These are phyloP conservation scores for Poliocrania exsul DNA, from an alignment of 2,797 vertebrate genomes.

Conservation along the genomic window DNA sequence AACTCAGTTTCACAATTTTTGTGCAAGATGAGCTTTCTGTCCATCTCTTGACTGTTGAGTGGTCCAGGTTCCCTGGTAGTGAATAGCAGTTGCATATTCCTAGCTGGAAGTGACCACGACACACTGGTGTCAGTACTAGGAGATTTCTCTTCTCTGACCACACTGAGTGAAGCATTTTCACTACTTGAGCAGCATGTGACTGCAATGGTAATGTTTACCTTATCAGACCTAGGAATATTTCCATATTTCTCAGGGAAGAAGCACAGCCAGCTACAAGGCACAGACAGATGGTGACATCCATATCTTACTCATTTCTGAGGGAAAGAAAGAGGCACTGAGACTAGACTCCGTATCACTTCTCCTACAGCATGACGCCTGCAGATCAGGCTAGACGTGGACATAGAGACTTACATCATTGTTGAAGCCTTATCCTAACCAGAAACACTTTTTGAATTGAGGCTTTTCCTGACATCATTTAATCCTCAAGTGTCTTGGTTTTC, in stretches of 20 bases:
- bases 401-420: neutral
- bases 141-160: neutral
- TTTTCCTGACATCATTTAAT: neutral
- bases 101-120: neutral
- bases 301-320: neutral
- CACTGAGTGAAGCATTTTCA: neutral
- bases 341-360: neutral
- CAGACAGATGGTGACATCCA: neutral
- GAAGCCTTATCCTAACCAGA: neutral
- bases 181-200: neutral
- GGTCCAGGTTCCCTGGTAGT: neutral
- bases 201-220: rapidly evolving
- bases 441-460: neutral
- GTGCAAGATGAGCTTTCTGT: neutral
- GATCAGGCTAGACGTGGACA: neutral
- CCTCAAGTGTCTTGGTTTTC: neutral
- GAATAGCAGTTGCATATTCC: neutral
- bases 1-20: neutral
- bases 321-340: neutral
- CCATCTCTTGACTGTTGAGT: neutral
- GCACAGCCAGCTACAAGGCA: neutral
- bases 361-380: neutral
- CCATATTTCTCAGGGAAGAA: neutral
- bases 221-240: neutral
- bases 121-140: neutral